Conservation (phyloP, 2,797 vertebrate genomes). For the Sebastes goodei region DNA sequence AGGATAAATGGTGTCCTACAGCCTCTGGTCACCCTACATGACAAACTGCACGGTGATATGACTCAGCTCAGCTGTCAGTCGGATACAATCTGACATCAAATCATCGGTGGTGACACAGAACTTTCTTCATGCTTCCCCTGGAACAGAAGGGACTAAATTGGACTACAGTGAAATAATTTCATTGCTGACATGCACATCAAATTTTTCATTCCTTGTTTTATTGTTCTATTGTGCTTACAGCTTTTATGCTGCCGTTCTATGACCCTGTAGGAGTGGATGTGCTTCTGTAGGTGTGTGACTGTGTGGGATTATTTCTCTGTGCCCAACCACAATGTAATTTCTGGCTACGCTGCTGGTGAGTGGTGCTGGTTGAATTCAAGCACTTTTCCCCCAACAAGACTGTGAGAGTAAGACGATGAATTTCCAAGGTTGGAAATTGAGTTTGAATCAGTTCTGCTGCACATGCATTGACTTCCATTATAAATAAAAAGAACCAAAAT, state of each 20-base stretch:
- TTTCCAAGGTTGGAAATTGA: constrained; percentile 18
- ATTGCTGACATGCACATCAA: background rate
- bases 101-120: background rate
- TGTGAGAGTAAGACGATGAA: constrained; percentile 7
- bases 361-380: background rate
- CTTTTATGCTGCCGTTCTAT: background rate
- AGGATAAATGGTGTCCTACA: constrained; percentile 2
- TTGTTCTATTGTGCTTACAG: background rate
- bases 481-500: constrained; percentile 11
- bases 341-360: background rate
- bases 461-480: constrained; percentile 17
- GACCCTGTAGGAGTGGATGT: background rate
- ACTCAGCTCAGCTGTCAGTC: background rate
- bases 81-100: background rate
- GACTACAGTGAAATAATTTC: background rate
- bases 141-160: background rate
- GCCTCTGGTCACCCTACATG: background rate
- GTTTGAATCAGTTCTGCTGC: constrained; percentile 28
- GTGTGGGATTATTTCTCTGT: background rate
- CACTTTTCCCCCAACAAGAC: background rate
- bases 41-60: background rate
- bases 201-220: background rate
- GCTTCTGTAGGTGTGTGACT: background rate
- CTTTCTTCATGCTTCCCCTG: background rate
- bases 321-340: background rate